Evolutionary conservation across 2,113 vertebrate species (phyloP).

Genomic region (Mus musculus): DNA sequence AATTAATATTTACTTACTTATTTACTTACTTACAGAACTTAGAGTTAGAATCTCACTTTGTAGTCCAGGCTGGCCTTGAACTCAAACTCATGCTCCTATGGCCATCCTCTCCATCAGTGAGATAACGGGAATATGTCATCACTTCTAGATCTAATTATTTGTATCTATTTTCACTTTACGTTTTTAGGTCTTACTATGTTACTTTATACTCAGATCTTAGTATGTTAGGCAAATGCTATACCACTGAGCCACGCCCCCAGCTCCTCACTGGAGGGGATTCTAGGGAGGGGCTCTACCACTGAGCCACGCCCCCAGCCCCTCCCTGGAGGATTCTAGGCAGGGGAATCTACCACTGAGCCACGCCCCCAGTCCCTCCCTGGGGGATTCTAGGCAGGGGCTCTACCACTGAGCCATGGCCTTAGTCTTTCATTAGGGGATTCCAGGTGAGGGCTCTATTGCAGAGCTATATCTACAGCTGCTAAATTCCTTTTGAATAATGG

Average conservation of each 20-base stretch:
- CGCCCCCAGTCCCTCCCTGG: not conserved
- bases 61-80: not conserved
- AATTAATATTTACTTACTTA: not conserved
- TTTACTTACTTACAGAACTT: not conserved
- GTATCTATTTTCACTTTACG: not conserved
- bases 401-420: not conserved
- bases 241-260: not conserved
- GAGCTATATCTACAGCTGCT: not conserved
- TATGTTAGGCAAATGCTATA: not conserved
- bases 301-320: not conserved
- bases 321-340: not conserved
- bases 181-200: not conserved
- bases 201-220: too few species aligned
- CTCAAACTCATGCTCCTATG: not conserved
- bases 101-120: not conserved
- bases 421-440: not conserved
- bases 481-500: not conserved
- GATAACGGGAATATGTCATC: not conserved
- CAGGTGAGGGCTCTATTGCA: not conserved
- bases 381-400: not conserved
- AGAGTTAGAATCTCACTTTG: not conserved
- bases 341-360: not conserved
- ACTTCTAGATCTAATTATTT: not conserved
- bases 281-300: not conserved
- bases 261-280: not conserved